phyloP scores from a whole-genome alignment of 2,113 vertebrate genomes.

The Columba livia region DNA sequence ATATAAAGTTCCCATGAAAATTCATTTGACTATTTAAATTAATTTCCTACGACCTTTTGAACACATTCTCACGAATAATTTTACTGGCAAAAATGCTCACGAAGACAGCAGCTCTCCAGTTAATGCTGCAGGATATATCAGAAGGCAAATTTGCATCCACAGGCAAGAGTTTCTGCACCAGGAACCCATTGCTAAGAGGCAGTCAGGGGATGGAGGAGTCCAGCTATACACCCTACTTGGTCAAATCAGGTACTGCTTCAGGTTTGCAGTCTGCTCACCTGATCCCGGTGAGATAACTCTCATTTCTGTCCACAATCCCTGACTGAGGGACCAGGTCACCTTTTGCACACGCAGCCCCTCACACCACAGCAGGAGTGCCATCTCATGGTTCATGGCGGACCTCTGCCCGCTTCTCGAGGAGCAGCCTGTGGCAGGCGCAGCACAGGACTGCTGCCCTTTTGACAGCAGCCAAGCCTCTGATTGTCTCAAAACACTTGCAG shows the following conservation, averaged over 20 bases:
- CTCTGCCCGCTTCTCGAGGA: neutral
- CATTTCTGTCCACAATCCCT: neutral
- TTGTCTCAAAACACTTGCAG: neutral
- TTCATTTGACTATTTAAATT: neutral
- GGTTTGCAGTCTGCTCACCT: neutral
- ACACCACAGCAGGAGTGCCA: neutral
- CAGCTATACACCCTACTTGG: neutral
- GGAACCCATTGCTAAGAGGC: neutral
- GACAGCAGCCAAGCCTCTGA: neutral
- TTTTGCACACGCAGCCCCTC: neutral
- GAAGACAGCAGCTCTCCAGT: neutral
- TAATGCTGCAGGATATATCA: neutral
- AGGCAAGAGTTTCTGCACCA: neutral
- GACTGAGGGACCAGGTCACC: neutral
- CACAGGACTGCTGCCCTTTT: neutral
- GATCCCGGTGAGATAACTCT: neutral
- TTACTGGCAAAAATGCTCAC: neutral
- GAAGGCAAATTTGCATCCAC: neutral
- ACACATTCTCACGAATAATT: neutral
- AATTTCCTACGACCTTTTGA: neutral
- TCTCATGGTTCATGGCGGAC: too few relatives aligned
- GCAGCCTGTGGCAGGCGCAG: neutral
- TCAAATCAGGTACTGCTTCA: neutral
- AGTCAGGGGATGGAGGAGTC: neutral
- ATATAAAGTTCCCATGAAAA: neutral